phyloP scores from a whole-genome alignment of 53 echinoderm and acorn worm species.

The Stichopus horrens region DNA sequence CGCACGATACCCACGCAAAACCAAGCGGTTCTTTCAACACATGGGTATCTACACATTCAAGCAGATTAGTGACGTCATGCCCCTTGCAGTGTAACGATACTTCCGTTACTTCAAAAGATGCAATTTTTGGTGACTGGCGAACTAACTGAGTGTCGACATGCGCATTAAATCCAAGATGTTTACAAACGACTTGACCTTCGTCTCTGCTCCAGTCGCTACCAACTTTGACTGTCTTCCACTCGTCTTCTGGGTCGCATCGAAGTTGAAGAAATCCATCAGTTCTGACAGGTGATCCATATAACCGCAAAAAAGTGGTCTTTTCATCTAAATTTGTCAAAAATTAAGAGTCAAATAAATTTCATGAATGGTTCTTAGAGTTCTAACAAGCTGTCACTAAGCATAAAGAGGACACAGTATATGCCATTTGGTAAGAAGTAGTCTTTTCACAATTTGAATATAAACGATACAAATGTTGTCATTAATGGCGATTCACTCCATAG shows the following conservation, averaged over 20 bases:
- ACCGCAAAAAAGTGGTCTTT: not conserved
- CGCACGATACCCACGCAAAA: not conserved
- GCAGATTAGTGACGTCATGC: not conserved
- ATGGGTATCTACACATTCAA: not conserved
- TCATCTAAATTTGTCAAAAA: not conserved
- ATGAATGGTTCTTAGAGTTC: not conserved
- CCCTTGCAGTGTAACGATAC: not conserved
- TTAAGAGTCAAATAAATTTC: not conserved
- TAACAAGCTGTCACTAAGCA: not conserved
- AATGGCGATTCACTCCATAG: not conserved
- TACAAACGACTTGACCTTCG: not conserved
- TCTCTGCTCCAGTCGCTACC: not conserved
- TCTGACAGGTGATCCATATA: not conserved
- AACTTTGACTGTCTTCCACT: not conserved
- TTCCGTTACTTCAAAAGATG: not conserved
- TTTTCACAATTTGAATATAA: not conserved
- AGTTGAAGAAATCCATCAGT: slow-evolving; percentile 10
- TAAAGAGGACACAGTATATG: not conserved
- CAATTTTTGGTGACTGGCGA: too few relatives aligned
- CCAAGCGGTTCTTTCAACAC: too few relatives aligned
- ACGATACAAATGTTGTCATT: not conserved
- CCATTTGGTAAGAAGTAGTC: not conserved
- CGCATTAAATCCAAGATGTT: not conserved
- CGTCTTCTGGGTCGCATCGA: not conserved
- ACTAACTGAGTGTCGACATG: not conserved